These are phyloP conservation scores for Mesitornis unicolor DNA, from an alignment of 2,113 vertebrate species.

Conservation along the genomic window DNA sequence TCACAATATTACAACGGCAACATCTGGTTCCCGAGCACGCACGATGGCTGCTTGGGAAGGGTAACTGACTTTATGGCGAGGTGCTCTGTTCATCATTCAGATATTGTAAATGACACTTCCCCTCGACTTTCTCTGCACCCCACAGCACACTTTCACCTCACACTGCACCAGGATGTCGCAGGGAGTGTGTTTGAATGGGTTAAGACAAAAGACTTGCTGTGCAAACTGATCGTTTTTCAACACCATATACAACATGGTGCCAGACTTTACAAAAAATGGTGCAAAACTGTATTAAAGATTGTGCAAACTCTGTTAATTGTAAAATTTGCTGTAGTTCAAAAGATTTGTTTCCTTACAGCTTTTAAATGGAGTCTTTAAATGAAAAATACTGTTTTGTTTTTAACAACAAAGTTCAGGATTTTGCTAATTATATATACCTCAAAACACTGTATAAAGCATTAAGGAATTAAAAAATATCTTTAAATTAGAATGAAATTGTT, in stretches of 20 bases:
- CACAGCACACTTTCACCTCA: fast-evolving
- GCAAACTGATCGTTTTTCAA: fast-evolving
- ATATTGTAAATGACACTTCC: background rate
- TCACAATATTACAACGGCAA: background rate
- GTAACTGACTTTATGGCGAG: background rate
- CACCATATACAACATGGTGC: background rate
- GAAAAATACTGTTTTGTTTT: background rate
- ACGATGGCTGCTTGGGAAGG: background rate
- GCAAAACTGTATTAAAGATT: background rate
- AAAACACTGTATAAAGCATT: background rate
- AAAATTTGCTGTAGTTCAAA: background rate
- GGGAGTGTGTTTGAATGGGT: background rate
- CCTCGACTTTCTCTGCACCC: background rate
- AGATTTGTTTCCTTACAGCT: background rate
- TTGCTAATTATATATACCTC: background rate
- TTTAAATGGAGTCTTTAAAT: background rate
- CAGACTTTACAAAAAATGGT: background rate
- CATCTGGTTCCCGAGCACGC: background rate
- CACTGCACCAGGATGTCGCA: fast-evolving
- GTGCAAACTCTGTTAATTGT: no score
- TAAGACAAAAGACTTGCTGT: fast-evolving
- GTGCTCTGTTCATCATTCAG: background rate
- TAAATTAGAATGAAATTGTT: background rate
- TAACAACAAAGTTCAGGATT: fast-evolving
- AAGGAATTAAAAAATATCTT: background rate